phyloP scores from a whole-genome alignment of 2,113 vertebrate species.

The Corythaeola cristata region DNA sequence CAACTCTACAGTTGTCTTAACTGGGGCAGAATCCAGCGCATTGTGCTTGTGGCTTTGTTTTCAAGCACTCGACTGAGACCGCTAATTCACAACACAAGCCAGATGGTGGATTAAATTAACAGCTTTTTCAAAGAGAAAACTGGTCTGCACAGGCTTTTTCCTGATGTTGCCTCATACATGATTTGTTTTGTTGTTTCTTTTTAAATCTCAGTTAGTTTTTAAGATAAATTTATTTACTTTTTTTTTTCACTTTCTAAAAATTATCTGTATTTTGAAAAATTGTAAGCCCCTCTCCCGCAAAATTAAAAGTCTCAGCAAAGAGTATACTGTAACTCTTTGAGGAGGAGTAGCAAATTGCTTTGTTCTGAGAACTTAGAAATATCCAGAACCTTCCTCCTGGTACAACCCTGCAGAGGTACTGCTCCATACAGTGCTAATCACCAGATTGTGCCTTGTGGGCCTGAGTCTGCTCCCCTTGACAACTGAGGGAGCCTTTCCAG shows the following conservation, averaged over 20 bases:
- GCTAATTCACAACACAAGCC: not conserved
- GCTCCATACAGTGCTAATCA: not conserved
- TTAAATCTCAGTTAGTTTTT: not conserved
- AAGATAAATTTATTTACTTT: not conserved
- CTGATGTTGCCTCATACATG: not conserved
- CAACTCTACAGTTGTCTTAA: not conserved
- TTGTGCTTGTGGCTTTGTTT: conserved; percentile 7
- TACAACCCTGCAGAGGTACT: not conserved
- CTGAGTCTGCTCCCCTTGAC: not conserved
- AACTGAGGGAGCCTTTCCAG: not conserved
- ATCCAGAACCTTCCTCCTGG: not conserved
- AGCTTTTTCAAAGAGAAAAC: not conserved
- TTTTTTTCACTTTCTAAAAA: not conserved
- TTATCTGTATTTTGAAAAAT: not conserved
- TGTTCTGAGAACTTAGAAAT: not conserved
- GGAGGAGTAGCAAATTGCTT: not conserved
- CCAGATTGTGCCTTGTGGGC: not conserved
- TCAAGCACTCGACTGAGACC: not conserved
- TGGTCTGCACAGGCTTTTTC: not conserved
- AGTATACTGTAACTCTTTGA: not conserved
- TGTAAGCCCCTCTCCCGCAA: not conserved
- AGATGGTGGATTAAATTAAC: not conserved
- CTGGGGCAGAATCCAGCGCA: not conserved
- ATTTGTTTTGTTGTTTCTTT: not conserved
- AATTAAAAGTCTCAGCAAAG: not conserved